phyloP scores from a whole-genome alignment of 1,140 invertebrate genomes.

The Battus philenor region DNA sequence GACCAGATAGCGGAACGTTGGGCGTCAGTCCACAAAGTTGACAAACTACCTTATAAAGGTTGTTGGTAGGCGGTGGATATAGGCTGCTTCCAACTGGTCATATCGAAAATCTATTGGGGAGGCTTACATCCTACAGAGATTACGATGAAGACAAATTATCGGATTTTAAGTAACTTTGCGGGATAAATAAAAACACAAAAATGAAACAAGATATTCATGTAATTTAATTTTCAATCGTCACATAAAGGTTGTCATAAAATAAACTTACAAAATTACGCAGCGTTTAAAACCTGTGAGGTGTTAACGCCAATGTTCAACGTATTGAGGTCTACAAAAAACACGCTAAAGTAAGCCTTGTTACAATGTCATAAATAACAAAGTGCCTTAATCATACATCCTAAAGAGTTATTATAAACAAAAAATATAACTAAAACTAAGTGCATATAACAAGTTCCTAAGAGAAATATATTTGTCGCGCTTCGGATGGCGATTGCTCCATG shows the following conservation, averaged over 20 bases:
- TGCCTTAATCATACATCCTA: background rate
- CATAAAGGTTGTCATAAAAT: background rate
- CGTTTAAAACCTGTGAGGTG: background rate
- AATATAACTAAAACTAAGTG: slow-evolving; percentile 9
- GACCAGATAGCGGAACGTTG: no score
- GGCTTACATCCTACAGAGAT: no score
- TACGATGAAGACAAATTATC: no score
- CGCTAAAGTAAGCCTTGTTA: slow-evolving; percentile 5
- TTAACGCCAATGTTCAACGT: background rate
- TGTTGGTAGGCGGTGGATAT: no score
- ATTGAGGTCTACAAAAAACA: slow-evolving; percentile 4
- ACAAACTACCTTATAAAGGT: no score
- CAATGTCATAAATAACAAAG: slow-evolving; percentile 1
- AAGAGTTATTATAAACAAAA: background rate
- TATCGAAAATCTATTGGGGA: no score
- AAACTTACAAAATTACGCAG: background rate
- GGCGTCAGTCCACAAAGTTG: no score
- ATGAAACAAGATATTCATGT: slow-evolving; percentile 3
- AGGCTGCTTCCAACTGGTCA: no score
- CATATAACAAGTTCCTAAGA: slow-evolving; percentile 59
- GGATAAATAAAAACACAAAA: background rate
- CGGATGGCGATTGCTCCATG: slow-evolving; percentile 94
- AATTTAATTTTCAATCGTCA: slow-evolving; percentile 4
- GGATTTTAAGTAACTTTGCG: no score
- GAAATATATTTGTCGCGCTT: slow-evolving; percentile 95